Conservation (phyloP, 2,888 invertebrate genomes). For the Hesperia comma region DNA sequence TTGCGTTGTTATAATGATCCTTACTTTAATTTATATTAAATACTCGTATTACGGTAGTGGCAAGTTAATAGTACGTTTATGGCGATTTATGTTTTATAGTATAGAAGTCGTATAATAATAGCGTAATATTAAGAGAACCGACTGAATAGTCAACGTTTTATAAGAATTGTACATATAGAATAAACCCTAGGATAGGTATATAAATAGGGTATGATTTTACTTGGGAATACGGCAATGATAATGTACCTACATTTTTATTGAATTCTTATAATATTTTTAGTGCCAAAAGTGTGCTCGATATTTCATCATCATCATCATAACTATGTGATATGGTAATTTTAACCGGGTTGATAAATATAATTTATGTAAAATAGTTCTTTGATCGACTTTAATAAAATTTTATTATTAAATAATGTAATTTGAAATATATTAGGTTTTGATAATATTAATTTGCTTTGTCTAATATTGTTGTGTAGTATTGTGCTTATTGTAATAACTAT, state of each 20-base stretch:
- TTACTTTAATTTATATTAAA: constrained; percentile 20
- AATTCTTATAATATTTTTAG: constrained; percentile 14
- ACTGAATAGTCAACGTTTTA: constrained; percentile 83
- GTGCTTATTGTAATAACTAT: no score
- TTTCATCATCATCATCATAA: background rate
- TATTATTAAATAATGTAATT: no score
- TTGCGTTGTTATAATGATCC: constrained; percentile 20
- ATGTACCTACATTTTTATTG: constrained; percentile 22
- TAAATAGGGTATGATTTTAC: constrained; percentile 54
- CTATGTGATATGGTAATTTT: background rate
- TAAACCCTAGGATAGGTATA: constrained; percentile 57
- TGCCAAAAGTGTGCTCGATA: constrained; percentile 1
- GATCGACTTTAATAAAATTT: no score
- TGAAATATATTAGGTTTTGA: background rate
- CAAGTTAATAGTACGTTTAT: constrained; percentile 25
- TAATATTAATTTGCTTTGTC: background rate
- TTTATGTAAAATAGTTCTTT: no score
- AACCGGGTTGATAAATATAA: background rate
- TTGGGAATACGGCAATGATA: constrained; percentile 41
- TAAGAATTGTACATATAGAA: constrained; percentile 67
- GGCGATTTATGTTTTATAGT: constrained; percentile 46
- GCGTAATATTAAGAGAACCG: constrained; percentile 68
- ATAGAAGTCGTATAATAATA: constrained; percentile 19
- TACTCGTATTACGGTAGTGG: constrained; percentile 12
- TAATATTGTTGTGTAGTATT: background rate